phyloP scores from a whole-genome alignment of 1,140 invertebrate species.

The Pseudomyrmex concolor region DNA sequence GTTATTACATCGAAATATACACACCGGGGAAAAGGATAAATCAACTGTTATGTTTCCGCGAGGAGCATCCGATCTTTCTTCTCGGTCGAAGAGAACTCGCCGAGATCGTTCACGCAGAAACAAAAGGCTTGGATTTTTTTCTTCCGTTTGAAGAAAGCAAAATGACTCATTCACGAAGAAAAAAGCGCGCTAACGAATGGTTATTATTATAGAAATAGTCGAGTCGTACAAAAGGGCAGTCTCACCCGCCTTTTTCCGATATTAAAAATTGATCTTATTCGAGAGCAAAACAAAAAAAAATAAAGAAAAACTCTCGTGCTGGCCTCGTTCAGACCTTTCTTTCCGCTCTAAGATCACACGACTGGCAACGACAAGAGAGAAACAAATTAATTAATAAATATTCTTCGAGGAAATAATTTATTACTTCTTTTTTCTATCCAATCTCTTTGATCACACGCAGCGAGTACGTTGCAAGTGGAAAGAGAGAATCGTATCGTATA shows the following conservation, averaged over 20 bases:
- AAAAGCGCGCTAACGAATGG: conserved; percentile 14
- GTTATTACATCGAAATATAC: not conserved
- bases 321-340: not conserved
- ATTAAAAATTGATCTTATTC: conserved; percentile 33
- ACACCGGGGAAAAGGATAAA: not conserved
- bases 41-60: not conserved
- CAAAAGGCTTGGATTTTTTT: not conserved
- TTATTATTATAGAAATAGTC: not conserved
- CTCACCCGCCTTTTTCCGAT: not conserved
- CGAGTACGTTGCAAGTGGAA: no score
- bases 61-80: not conserved
- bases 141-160: not conserved
- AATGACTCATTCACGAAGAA: not conserved
- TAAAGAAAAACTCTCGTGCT: not conserved
- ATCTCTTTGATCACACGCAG: no score
- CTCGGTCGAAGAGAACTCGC: not conserved
- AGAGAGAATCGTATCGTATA: no score
- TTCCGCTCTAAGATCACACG: not conserved
- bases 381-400: conserved; percentile 17
- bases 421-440: not conserved
- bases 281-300: not conserved
- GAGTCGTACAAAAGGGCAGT: not conserved
- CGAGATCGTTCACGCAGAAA: not conserved
- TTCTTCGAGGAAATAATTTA: not conserved
- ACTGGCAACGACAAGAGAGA: not conserved